Percentiles rank a stretch among this genome's conserved stretches.
phyloP scores from a whole-genome alignment of 2,888 invertebrate species.

The Morpho deidamia region DNA sequence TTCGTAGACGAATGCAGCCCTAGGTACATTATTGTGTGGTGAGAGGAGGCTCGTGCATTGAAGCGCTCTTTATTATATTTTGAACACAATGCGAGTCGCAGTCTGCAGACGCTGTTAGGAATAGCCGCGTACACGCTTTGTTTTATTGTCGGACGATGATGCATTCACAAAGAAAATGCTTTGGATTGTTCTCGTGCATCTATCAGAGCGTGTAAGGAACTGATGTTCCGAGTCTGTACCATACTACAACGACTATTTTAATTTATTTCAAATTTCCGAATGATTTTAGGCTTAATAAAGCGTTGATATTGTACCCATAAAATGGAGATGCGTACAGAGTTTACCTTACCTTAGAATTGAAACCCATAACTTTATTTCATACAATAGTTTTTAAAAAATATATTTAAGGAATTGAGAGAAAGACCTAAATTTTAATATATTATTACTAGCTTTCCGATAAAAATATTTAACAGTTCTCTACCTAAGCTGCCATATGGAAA shows the following conservation, averaged over 20 bases:
- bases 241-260: conserved; percentile 33
- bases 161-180: conserved; percentile 19
- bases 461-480: too few species aligned
- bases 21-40: conserved; percentile 12
- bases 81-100: conserved; percentile 41
- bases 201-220: conserved; percentile 14
- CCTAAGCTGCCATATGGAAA: too few species aligned
- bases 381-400: too few species aligned
- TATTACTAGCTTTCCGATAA: too few species aligned
- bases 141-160: conserved; percentile 13
- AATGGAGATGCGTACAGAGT: too few species aligned
- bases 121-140: conserved; percentile 27
- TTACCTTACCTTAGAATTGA: too few species aligned
- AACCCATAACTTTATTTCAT: too few species aligned
- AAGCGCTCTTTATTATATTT: conserved; percentile 51
- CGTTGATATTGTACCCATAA: too few species aligned
- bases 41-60: conserved; percentile 38
- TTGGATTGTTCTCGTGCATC: conserved; percentile 17
- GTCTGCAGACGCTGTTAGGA: conserved; percentile 31
- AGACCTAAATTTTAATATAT: too few species aligned
- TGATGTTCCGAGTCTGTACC: conserved; percentile 23
- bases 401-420: too few species aligned
- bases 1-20: not conserved
- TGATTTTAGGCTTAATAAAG: too few species aligned
- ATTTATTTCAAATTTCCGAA: too few species aligned